Evolutionary conservation across 2,888 invertebrate species (phyloP).

Genomic region (Sthenelais limicola): DNA sequence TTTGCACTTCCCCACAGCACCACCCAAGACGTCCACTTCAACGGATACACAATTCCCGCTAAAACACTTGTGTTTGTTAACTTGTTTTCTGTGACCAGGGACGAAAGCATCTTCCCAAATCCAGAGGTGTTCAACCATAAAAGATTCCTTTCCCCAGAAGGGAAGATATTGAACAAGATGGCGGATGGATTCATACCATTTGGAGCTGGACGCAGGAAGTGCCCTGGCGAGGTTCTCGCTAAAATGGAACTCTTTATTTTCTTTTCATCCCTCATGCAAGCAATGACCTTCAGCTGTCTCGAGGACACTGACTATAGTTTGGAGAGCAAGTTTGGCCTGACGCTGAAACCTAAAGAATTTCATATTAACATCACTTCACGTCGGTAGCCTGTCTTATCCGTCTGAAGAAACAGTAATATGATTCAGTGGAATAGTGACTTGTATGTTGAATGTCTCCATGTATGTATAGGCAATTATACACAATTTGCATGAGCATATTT

Average conservation of each 20-base stretch:
- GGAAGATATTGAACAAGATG: conserved; percentile 50
- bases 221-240: conserved; percentile 64
- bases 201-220: conserved; percentile 62
- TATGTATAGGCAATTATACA: too few species aligned
- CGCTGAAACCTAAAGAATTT: conserved; percentile 21
- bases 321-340: conserved; percentile 20
- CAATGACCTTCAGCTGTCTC: conserved; percentile 45
- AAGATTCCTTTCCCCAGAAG: conserved; percentile 56
- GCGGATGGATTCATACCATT: conserved; percentile 60
- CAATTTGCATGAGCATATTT: too few species aligned
- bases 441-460: too few species aligned
- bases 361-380: not conserved
- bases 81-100: conserved; percentile 62
- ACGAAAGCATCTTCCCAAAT: conserved; percentile 57
- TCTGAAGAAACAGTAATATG: too few species aligned
- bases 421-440: too few species aligned
- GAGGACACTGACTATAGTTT: not conserved
- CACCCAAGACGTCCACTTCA: conserved; percentile 52
- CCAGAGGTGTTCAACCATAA: conserved; percentile 62
- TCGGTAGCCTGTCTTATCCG: too few species aligned
- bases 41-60: conserved; percentile 56
- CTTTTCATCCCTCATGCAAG: conserved; percentile 59
- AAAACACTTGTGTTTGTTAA: conserved; percentile 62
- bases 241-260: conserved; percentile 63
- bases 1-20: conserved; percentile 66